Percentiles rank a stretch among this genome's conserved stretches.
These are phyloP conservation scores for Aphodius sticticus DNA, from an alignment of 2,888 invertebrate species.

Conservation along the genomic window DNA sequence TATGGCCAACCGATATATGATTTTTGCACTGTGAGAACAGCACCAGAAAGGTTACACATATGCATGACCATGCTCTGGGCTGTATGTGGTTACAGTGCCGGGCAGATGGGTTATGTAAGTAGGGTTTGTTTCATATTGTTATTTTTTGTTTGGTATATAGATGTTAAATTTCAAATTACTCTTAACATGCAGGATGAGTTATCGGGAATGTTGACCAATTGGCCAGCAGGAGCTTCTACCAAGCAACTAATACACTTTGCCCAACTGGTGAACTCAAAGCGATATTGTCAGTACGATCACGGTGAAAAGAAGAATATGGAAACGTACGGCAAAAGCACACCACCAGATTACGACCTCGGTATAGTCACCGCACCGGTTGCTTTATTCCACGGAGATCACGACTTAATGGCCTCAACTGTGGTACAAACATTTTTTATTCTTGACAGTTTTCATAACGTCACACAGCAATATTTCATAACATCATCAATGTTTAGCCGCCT, in stretches of 20 bases:
- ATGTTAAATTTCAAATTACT: no score
- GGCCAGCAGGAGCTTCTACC: constrained; percentile 31
- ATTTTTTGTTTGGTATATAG: no score
- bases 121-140: not conserved
- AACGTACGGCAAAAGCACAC: constrained; percentile 30
- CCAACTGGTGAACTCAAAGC: constrained; percentile 32
- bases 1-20: not conserved
- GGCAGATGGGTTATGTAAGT: not conserved
- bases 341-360: constrained; percentile 32
- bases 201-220: constrained; percentile 22
- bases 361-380: constrained; percentile 33
- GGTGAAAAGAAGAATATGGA: constrained; percentile 30
- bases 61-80: not conserved
- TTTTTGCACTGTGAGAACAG: not conserved
- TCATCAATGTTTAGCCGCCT: no score
- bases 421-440: constrained; percentile 6
- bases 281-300: constrained; percentile 28
- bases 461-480: no score
- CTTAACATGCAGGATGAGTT: constrained; percentile 20
- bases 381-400: constrained; percentile 31
- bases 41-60: not conserved
- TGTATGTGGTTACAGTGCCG: not conserved
- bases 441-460: no score
- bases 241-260: constrained; percentile 35
- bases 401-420: constrained; percentile 24